A percentile compares a stretch with the other conserved stretches of the same genome.
These are phyloP conservation scores for Argyresthia goedartella DNA, from an alignment of 2,888 invertebrate species.

Conservation along the genomic window DNA sequence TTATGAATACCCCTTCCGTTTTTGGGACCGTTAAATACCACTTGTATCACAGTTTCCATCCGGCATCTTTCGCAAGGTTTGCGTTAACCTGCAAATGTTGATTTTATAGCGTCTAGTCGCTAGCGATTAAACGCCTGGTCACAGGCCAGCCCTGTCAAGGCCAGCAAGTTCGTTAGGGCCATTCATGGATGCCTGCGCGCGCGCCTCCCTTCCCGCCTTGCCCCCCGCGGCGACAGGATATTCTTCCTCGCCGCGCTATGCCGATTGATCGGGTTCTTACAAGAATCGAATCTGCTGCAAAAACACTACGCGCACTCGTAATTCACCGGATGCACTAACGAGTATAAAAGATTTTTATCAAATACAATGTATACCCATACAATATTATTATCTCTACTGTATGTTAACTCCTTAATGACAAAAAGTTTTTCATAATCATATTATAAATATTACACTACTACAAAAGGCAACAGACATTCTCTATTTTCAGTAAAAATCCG, in stretches of 20 bases:
- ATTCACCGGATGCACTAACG: conserved; percentile 68
- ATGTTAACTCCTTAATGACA: too few relatives aligned
- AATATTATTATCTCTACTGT: too few relatives aligned
- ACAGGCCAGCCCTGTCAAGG: conserved; percentile 43
- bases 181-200: conserved; percentile 62
- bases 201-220: conserved; percentile 22
- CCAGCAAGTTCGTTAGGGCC: conserved; percentile 65
- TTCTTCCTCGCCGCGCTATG: conserved; percentile 51
- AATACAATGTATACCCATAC: conserved; percentile 11
- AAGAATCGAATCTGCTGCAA: conserved; percentile 40
- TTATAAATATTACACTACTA: too few relatives aligned
- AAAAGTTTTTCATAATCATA: too few relatives aligned
- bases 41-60: neutral
- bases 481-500: too few relatives aligned
- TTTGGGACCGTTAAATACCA: neutral
- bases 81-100: too few relatives aligned
- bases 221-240: conserved; percentile 46
- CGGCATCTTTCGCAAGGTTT: too few relatives aligned
- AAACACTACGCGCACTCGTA: conserved; percentile 54
- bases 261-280: conserved; percentile 56
- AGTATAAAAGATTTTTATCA: conserved; percentile 50
- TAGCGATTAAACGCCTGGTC: neutral
- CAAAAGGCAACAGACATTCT: too few relatives aligned
- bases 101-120: neutral
- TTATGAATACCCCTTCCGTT: neutral